Evolutionary conservation across 2,113 vertebrate genomes (phyloP).

Genomic region (Alectura lathami): DNA sequence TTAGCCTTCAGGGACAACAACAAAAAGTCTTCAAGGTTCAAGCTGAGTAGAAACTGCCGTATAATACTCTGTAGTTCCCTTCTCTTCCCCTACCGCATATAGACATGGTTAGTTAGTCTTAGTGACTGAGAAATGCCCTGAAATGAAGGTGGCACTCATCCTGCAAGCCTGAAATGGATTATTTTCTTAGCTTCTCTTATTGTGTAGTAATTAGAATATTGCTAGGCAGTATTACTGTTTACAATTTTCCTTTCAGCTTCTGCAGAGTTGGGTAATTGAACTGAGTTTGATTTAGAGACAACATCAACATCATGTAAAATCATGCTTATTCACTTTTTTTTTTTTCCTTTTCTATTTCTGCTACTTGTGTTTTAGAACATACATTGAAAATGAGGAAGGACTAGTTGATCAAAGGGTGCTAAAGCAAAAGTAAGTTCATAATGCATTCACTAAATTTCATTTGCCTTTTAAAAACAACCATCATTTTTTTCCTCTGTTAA

Average conservation of each 20-base stretch:
- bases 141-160: not conserved
- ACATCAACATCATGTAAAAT: not conserved
- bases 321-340: not conserved
- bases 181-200: not conserved
- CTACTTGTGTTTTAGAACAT: not conserved
- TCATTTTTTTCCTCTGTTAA: not conserved
- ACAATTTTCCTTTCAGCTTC: not conserved
- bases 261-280: not conserved
- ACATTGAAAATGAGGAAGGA: constrained; percentile 29
- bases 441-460: not conserved
- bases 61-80: not conserved
- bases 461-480: not conserved
- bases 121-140: not conserved
- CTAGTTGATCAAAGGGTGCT: constrained; percentile 68
- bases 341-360: not conserved
- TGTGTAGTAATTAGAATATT: not conserved
- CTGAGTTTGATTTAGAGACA: not conserved
- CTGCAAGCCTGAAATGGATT: not conserved
- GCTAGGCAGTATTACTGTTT: not conserved
- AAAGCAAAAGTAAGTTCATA: constrained; percentile 73
- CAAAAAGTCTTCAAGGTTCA: not conserved
- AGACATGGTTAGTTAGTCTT: not conserved
- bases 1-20: not conserved
- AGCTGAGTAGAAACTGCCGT: not conserved
- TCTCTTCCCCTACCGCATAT: not conserved